These are phyloP conservation scores for rat (Rattus norvegicus) DNA, from an alignment of 2,113 vertebrate species.

Conservation along the genomic window GRCr8 NC_086033.1:8782501-8783000, in stretches of 20 bases:
- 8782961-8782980: not conserved
- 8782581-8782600: not conserved
- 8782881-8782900: not conserved
- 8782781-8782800: not conserved
- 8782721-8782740: not conserved
- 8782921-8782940: not conserved
- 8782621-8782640: not conserved
- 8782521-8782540: not conserved
- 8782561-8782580: not conserved
- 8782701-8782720: too few species aligned
- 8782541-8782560: not conserved
- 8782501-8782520: not conserved
- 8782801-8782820: not conserved
- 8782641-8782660: not conserved
- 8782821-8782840: not conserved
- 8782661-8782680: not conserved
- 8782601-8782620: not conserved
- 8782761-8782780: not conserved
- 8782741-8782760: not conserved
- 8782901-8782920: not conserved
- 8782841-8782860: not conserved
- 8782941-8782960: not conserved
- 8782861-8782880: not conserved
- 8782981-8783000: not conserved
- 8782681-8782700: too few species aligned